Base-by-base conservation (phyloP, 2,888 invertebrate species). In the Pollenia angustigena region DNA sequence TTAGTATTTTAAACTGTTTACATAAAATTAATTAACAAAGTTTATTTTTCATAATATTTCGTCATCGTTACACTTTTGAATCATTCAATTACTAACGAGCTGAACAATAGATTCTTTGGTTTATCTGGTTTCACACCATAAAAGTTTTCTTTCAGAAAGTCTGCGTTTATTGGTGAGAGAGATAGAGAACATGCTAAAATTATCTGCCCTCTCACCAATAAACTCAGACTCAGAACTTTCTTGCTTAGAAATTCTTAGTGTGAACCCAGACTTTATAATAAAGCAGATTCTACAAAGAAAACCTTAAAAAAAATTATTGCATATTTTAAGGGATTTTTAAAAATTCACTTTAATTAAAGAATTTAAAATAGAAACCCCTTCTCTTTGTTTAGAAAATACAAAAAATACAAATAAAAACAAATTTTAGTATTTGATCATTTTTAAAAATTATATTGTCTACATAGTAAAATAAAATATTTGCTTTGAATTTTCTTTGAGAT, bases 11-110 rank as follows among this genome's bases (percentile, higher is more conserved):
- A 87, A 87, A 78, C 78, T n/a, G 81, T 84, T 79, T 56, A 78
- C 74, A 87, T 87, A 87, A 87, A 87, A 87, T 78, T 84, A 87
- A 87, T 74, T 84, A 84, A 84, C 84, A 87, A 84, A 72, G 62
- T 64, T 64, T 81, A 23, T 58, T 58, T 76, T 66, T 78, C 16
- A 23, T 72, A 66, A 50, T 9, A 75, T 52, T 42, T 76, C 74
- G 48, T 81, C 16, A 81, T 72, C 56, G 74, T 80, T 74, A 66
- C 50, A 62, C 32, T 85, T 42, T 75, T 64, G 44, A 64, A 71
- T 79, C 68, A 56, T 46, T 46, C 42, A 66, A 64, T 62, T 71
- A 69, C 54, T 68, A 75, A 80, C 44, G 48, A 44, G 40, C 44
- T 62, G 44, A 76, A 54, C 14, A 56, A 56, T 64, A 32, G 16